Evolutionary conservation across 30 jellyfish, hydroid and myxozoan genomes (phyloP).

Genomic region (Mastigias papua): DNA sequence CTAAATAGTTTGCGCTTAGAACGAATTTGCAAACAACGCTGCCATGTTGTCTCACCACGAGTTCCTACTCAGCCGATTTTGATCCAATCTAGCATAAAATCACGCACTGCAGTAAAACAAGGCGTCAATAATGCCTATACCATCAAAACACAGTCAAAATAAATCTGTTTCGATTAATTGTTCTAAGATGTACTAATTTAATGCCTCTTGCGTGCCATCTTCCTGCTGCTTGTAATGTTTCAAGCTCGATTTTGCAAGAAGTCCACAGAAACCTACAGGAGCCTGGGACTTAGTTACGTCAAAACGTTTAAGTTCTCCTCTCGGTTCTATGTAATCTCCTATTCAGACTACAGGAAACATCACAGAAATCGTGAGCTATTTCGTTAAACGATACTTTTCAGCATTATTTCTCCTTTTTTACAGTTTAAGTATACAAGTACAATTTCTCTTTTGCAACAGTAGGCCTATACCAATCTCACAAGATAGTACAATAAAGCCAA

Average conservation of each 20-base stretch:
- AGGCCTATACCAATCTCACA: no score
- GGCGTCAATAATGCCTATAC: neutral
- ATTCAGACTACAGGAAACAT: no score
- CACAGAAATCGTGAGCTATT: no score
- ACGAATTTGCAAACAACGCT: conserved; percentile 13
- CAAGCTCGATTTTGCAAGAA: neutral
- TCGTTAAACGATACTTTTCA: no score
- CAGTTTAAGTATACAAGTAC: no score
- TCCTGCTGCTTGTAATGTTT: neutral
- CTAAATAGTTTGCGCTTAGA: conserved; percentile 24
- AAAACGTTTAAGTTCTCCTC: no score
- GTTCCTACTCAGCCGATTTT: conserved; percentile 70
- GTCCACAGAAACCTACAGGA: neutral
- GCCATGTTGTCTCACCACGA: conserved; percentile 64
- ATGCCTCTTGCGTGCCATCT: conserved; percentile 1
- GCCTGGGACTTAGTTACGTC: no score
- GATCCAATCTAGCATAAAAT: conserved; percentile 38
- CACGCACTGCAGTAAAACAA: neutral
- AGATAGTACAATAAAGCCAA: no score
- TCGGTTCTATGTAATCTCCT: no score
- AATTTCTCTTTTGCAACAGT: no score
- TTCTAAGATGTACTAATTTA: neutral
- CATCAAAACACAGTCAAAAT: neutral
- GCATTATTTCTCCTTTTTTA: no score
- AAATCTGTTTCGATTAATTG: neutral